Base-by-base conservation (phyloP, 1,140 invertebrate species). In the Sycobia sp. region DNA sequence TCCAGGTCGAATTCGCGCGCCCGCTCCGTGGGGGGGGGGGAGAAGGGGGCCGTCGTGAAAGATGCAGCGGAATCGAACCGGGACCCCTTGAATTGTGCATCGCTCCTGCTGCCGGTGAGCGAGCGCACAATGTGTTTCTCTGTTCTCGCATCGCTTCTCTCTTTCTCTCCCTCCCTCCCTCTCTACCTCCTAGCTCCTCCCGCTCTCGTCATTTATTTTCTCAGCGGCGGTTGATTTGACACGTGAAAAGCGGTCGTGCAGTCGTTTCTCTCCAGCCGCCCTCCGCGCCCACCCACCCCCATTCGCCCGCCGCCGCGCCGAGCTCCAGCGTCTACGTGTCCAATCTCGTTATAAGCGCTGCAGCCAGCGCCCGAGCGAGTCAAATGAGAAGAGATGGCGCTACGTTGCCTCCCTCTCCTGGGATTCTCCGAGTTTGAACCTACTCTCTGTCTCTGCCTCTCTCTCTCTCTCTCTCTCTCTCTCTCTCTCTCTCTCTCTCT, bases 131-230 rank as follows among this genome's bases (percentile, higher is more conserved):
- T n/a, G n/a, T n/a, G n/a, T n/a, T n/a, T n/a, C n/a, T n/a, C n/a
- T n/a, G n/a, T n/a, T n/a, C n/a, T n/a, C n/a, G n/a, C n/a, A n/a
- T n/a, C n/a, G n/a, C n/a, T n/a, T n/a, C n/a, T n/a, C n/a, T n/a
- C n/a, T n/a, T n/a, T n/a, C n/a, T n/a, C n/a, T n/a, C n/a, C n/a
- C n/a, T n/a, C n/a, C n/a, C n/a, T n/a, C n/a, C n/a, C n/a, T n/a
- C n/a, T n/a, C n/a, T n/a, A n/a, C n/a, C n/a, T n/a, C n/a, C n/a
- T n/a, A n/a, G n/a, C n/a, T n/a, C n/a, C n/a, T n/a, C n/a, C n/a
- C n/a, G 9, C 3, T 4, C 20, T 43, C 38, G 20, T 43, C 38
- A 29, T 55, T 55, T 55, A 55, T 55, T 55, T 43, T 53, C 34
- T 34, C 34, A 25, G 27, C 20, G 11, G 50, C n/a, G 18, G 4